These are phyloP conservation scores for Drosophila maculinotata DNA, from an alignment of 2,888 invertebrate genomes.

Conservation along the genomic window DNA sequence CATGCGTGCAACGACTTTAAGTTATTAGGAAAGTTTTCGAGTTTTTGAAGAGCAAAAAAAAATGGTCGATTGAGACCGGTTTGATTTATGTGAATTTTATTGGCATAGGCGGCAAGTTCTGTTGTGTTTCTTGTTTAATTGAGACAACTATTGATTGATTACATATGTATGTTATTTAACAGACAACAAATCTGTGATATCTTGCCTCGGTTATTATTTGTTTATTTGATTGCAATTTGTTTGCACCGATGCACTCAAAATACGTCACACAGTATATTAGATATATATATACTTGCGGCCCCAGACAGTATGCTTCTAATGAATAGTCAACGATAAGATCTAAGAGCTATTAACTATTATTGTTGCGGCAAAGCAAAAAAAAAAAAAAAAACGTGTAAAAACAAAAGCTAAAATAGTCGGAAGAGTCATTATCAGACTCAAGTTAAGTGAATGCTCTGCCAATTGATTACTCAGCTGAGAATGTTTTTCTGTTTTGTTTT, in stretches of 20 bases:
- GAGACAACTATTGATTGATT: conserved; percentile 37
- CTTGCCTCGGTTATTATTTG: conserved; percentile 25
- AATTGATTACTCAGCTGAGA: conserved; percentile 52
- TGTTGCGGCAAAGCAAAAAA: not conserved
- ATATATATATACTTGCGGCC: conserved; percentile 18
- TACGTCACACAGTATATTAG: conserved; percentile 11
- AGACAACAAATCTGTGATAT: conserved; percentile 38
- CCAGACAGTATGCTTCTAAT: conserved; percentile 40
- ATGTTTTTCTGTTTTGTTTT: conserved; percentile 1
- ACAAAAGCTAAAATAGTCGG: conserved; percentile 21
- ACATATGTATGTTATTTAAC: conserved; percentile 42
- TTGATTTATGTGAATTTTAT: conserved; percentile 14
- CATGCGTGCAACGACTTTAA: conserved; percentile 49
- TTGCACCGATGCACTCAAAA: conserved; percentile 25
- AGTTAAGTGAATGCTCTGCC: conserved; percentile 30
- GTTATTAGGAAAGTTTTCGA: conserved; percentile 41
- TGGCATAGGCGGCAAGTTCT: conserved; percentile 8
- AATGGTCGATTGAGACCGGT: conserved; percentile 5
- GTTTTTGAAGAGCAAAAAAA: not conserved
- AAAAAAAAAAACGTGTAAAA: conserved; percentile 22
- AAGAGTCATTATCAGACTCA: conserved; percentile 24
- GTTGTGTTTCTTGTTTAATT: conserved; percentile 33
- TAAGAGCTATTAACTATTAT: conserved; percentile 2
- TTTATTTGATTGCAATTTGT: conserved; percentile 23
- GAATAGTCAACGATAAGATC: conserved; percentile 58